Conservation (phyloP, 1,140 invertebrate genomes). For the Apis laboriosa region DNA sequence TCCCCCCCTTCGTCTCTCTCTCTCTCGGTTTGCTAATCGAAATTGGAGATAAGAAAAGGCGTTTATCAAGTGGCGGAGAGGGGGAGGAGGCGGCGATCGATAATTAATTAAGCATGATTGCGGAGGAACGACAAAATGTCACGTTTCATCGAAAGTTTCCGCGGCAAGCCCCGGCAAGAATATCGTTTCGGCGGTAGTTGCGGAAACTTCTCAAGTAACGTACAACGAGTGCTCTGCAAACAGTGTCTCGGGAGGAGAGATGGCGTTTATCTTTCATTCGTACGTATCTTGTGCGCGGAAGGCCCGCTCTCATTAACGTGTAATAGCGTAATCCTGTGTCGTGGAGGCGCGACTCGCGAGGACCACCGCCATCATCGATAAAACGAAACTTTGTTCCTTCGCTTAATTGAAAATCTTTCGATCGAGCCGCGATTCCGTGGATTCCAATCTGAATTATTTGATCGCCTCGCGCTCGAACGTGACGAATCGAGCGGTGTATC, state of each 20-base stretch:
- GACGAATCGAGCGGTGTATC: not conserved
- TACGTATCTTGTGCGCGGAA: conserved; percentile 42
- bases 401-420: conserved; percentile 44
- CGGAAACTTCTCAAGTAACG: conserved; percentile 44
- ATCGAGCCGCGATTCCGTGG: not conserved
- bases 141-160: conserved; percentile 51
- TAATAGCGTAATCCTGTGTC: conserved; percentile 43
- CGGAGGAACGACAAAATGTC: conserved; percentile 54
- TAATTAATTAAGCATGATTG: conserved; percentile 65
- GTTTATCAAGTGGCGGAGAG: not conserved
- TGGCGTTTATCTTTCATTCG: conserved; percentile 59
- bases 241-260: conserved; percentile 29
- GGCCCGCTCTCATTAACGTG: conserved; percentile 45
- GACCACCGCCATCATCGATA: not conserved
- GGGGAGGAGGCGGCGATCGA: conserved; percentile 43
- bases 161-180: conserved; percentile 44
- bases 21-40: not conserved
- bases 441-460: conserved; percentile 8
- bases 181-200: conserved; percentile 48
- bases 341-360: not conserved
- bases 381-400: conserved; percentile 37
- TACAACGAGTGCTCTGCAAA: conserved; percentile 54
- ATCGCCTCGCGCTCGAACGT: not conserved
- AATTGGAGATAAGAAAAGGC: not conserved
- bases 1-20: no score